Conservation (phyloP, 2,797 vertebrate species). For the Pachyuromys duprasi region DNA sequence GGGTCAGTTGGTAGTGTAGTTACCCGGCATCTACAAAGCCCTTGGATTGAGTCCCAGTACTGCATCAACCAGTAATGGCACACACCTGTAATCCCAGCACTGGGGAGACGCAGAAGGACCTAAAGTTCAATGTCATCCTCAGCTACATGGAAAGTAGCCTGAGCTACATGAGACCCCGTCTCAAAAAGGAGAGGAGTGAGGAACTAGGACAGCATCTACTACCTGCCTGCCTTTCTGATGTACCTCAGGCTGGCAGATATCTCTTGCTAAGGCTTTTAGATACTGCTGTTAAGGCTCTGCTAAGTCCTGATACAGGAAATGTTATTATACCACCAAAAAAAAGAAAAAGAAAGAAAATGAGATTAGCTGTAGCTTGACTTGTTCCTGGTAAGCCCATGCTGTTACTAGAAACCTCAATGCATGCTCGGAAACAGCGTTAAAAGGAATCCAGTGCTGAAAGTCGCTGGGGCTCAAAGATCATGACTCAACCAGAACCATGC, state of each 20-base stretch:
- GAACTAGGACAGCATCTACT: neutral
- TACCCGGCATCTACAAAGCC: neutral
- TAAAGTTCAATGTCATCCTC: neutral
- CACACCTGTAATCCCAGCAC: neutral
- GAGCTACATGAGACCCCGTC: neutral
- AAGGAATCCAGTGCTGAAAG: slow-evolving; percentile 17
- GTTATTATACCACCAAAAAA: neutral
- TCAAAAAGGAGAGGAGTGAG: neutral
- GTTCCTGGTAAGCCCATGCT: slow-evolving; percentile 10
- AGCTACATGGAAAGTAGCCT: neutral
- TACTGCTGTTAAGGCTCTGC: neutral
- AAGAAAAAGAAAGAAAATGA: neutral
- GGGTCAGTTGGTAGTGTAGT: neutral
- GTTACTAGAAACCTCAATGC: slow-evolving; percentile 22
- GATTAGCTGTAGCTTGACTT: neutral
- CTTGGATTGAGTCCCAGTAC: neutral
- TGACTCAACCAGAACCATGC: neutral
- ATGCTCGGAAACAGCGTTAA: neutral
- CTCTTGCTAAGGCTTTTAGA: neutral
- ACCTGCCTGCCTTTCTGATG: neutral
- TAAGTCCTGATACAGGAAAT: neutral
- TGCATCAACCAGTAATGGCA: neutral
- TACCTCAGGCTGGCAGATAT: neutral
- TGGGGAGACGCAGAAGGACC: neutral
- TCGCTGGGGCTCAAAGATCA: neutral